Percentiles rank a stretch among this genome's conserved stretches.
Conservation (phyloP, 2,113 vertebrate species). For the Burhinus bistriatus region DNA sequence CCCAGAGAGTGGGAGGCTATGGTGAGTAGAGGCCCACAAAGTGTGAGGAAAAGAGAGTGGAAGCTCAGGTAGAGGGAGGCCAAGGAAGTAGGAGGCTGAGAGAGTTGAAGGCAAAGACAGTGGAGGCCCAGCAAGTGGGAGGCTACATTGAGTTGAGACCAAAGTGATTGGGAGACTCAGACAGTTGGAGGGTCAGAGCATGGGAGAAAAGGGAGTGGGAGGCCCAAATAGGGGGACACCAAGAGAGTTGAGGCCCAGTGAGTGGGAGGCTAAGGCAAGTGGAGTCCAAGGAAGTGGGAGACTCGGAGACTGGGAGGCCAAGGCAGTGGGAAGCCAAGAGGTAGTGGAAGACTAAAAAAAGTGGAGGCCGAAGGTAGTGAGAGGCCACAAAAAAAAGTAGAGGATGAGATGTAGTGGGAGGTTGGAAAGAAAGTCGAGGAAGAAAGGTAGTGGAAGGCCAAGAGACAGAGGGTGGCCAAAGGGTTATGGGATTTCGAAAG, state of each 20-base stretch:
- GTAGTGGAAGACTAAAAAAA: not conserved
- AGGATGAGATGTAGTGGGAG: not conserved
- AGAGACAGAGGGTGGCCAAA: not conserved
- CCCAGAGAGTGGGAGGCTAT: not conserved
- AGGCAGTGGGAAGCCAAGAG: not conserved
- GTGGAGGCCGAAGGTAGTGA: not conserved
- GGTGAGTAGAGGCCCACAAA: not conserved
- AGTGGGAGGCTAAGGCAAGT: not conserved
- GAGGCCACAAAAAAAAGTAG: not conserved
- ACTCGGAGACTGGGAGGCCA: not conserved
- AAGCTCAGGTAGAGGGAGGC: not conserved
- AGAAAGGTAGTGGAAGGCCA: not conserved
- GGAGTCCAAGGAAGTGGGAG: not conserved
- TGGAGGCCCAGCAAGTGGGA: not conserved
- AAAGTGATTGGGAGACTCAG: not conserved
- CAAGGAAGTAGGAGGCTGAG: too few relatives aligned
- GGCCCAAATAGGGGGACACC: not conserved
- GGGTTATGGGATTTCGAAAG: not conserved
- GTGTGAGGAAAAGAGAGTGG: not conserved
- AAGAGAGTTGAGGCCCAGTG: not conserved
- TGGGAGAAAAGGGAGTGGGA: not conserved
- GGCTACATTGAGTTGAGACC: not conserved
- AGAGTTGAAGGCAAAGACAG: not conserved
- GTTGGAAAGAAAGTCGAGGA: not conserved
- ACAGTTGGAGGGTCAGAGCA: not conserved